A percentile compares a stretch with the other conserved stretches of the same genome.
Conservation (phyloP, 2,888 invertebrate species). For the Chelonus formosanus region DNA sequence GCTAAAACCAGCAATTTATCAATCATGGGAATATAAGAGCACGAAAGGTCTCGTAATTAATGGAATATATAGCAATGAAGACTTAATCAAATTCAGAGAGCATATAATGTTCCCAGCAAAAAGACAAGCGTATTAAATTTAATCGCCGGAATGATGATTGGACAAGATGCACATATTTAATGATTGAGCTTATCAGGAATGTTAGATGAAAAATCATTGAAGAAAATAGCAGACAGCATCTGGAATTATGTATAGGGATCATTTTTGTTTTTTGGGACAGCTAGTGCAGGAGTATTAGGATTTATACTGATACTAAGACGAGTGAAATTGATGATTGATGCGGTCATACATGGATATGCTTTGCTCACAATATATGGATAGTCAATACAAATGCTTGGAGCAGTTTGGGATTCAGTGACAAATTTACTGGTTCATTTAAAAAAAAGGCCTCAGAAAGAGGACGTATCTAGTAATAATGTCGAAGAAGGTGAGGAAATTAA, state of each 20-base stretch:
- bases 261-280: slow-evolving; percentile 31
- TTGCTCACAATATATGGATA: slow-evolving; percentile 34
- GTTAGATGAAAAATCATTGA: slow-evolving; percentile 33
- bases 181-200: slow-evolving; percentile 23
- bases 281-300: slow-evolving; percentile 35
- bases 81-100: slow-evolving; percentile 23
- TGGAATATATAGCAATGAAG: too few relatives aligned
- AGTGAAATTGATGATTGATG: slow-evolving; percentile 29
- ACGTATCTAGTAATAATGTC: too few relatives aligned
- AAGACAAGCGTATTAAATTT: slow-evolving; percentile 25
- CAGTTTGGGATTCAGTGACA: slow-evolving; percentile 25
- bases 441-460: too few relatives aligned
- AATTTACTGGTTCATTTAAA: too few relatives aligned
- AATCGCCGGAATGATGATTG: too few relatives aligned
- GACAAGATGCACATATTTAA: neutral
- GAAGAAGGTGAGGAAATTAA: too few relatives aligned
- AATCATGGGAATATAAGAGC: too few relatives aligned
- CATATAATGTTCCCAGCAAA: slow-evolving; percentile 31
- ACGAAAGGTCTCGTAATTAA: too few relatives aligned
- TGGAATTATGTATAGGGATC: slow-evolving; percentile 25
- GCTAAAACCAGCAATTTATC: too few relatives aligned
- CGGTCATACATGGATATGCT: slow-evolving; percentile 31
- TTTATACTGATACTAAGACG: slow-evolving; percentile 20
- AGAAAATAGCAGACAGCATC: too few relatives aligned
- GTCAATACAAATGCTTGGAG: slow-evolving; percentile 25